A percentile compares a stretch with the other conserved stretches of the same genome.
Evolutionary conservation across 2,113 vertebrate genomes (phyloP).

Genomic region (Oophaga pumilio): DNA sequence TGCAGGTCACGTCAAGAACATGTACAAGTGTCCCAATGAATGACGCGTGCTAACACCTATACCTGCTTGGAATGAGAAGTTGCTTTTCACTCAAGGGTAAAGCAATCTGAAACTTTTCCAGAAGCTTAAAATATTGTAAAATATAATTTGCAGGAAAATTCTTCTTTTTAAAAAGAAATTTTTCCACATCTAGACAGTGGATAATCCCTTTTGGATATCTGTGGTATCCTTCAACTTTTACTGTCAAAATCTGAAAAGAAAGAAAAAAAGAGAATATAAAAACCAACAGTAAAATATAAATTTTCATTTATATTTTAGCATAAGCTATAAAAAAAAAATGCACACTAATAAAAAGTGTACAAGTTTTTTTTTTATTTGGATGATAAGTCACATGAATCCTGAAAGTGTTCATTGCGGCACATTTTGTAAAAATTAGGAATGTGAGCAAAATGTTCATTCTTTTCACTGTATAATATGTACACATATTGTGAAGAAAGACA

Average conservation of each 20-base stretch:
- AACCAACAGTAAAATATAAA: background rate
- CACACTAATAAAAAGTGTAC: background rate
- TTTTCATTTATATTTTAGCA: background rate
- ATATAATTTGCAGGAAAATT: conserved; percentile 86
- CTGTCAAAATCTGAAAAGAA: conserved; percentile 74
- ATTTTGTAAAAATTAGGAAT: background rate
- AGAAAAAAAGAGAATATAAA: background rate
- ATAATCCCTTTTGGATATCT: conserved; percentile 85
- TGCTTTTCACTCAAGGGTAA: conserved; percentile 88
- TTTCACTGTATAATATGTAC: background rate
- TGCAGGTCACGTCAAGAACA: background rate
- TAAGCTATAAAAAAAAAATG: background rate
- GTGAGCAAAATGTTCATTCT: background rate
- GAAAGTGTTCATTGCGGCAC: background rate
- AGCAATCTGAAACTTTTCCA: conserved; percentile 95
- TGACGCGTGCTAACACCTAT: conserved; percentile 22
- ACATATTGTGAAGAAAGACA: background rate
- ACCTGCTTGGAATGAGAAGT: conserved; percentile 93
- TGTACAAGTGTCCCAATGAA: background rate
- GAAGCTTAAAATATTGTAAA: conserved; percentile 87
- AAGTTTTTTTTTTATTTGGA: background rate
- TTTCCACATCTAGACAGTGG: conserved; percentile 82
- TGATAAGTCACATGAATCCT: no score
- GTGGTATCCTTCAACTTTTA: conserved; percentile 76
- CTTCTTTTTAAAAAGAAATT: conserved; percentile 80